A percentile compares a stretch with the other conserved stretches of the same genome.
phyloP scores from a whole-genome alignment of 2,888 invertebrate species.

The Drosophila melanosoma region DNA sequence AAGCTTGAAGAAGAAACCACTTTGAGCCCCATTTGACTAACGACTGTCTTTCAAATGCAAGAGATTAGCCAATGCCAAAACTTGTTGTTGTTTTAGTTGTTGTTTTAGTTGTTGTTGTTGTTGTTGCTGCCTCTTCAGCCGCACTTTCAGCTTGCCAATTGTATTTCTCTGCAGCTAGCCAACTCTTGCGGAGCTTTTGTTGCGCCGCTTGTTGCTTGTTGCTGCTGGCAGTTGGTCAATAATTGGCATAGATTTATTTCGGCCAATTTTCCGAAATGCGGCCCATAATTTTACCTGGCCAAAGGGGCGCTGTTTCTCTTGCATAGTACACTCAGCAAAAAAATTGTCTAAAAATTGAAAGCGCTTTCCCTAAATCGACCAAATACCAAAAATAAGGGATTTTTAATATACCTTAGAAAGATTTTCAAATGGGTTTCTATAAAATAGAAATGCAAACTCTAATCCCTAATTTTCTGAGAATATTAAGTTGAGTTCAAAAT shows the following conservation, averaged over 20 bases:
- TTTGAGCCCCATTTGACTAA: conserved; percentile 5
- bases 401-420: too few relatives aligned
- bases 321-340: conserved; percentile 8
- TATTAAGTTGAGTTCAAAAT: too few relatives aligned
- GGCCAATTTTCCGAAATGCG: conserved; percentile 56
- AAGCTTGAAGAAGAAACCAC: conserved; percentile 5
- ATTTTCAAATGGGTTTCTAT: not conserved
- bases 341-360: too few relatives aligned
- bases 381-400: too few relatives aligned
- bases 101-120: not conserved
- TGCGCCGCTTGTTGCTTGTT: conserved; percentile 51
- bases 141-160: conserved; percentile 60
- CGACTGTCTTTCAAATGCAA: conserved; percentile 58
- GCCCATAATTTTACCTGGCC: conserved; percentile 42
- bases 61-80: conserved; percentile 72
- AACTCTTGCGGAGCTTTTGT: conserved; percentile 38
- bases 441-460: not conserved
- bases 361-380: too few relatives aligned
- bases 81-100: conserved; percentile 12
- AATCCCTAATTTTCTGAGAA: too few relatives aligned
- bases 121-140: conserved; percentile 65
- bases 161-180: conserved; percentile 37
- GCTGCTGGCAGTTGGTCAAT: conserved; percentile 77
- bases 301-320: conserved; percentile 47
- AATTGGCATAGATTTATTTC: conserved; percentile 81